Conservation (phyloP, 2,113 vertebrate species). For the Charadrius vociferus region DNA sequence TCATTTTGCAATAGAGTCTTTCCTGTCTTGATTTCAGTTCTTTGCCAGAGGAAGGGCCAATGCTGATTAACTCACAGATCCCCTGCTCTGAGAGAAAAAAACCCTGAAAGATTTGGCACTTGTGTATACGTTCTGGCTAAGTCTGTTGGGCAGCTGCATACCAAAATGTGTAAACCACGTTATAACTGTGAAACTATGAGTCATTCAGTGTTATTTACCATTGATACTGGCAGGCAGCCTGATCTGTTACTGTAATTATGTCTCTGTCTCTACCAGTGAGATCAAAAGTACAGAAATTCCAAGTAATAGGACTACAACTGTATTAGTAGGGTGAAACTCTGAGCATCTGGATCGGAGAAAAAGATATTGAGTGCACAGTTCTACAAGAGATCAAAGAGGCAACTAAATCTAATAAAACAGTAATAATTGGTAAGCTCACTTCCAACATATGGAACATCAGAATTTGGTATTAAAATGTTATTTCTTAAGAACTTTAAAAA, state of each 20-base stretch:
- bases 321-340: slow-evolving; percentile 39
- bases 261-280: slow-evolving; percentile 66
- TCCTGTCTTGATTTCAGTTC: background rate
- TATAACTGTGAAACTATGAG: slow-evolving; percentile 65
- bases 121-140: slow-evolving; percentile 7
- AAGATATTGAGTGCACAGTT: slow-evolving; percentile 47
- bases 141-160: slow-evolving; percentile 65
- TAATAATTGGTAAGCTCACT: slow-evolving; percentile 54
- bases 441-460: slow-evolving; percentile 50
- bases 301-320: slow-evolving; percentile 64
- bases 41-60: background rate
- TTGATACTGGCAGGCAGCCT: slow-evolving; percentile 64
- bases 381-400: slow-evolving; percentile 61
- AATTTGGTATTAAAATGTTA: slow-evolving; percentile 60
- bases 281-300: slow-evolving; percentile 68
- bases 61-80: background rate
- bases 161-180: slow-evolving; percentile 63
- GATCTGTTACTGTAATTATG: slow-evolving; percentile 65
- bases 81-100: background rate
- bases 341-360: slow-evolving; percentile 57
- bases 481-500: slow-evolving; percentile 47
- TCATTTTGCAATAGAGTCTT: background rate
- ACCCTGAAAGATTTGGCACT: background rate
- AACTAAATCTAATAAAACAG: slow-evolving; percentile 67
- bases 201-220: slow-evolving; percentile 66